phyloP scores from a whole-genome alignment of 2,888 invertebrate species.

The Amaurobius ferox region DNA sequence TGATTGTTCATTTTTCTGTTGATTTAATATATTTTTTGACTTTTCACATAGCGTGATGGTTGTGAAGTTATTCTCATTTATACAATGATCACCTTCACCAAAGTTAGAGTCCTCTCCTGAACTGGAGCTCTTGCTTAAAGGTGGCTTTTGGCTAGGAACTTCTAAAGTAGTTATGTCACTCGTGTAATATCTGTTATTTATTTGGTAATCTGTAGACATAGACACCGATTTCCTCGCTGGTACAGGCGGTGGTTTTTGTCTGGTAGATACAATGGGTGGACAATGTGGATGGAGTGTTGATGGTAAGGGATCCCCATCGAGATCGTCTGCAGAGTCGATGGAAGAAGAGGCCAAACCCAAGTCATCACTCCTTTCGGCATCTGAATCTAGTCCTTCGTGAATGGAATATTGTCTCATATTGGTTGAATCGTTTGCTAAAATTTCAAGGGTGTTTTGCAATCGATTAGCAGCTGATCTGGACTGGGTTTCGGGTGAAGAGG shows the following conservation, averaged over 20 bases:
- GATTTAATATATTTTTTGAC: slow-evolving; percentile 38
- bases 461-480: slow-evolving; percentile 23
- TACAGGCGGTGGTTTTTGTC: slow-evolving; percentile 58
- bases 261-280: slow-evolving; percentile 32
- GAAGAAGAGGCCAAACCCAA: slow-evolving; percentile 63
- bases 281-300: slow-evolving; percentile 32
- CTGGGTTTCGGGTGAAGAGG: slow-evolving; percentile 49
- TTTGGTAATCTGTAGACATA: slow-evolving; percentile 25
- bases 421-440: background rate
- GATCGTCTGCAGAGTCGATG: slow-evolving; percentile 65
- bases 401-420: slow-evolving; percentile 56
- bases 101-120: slow-evolving; percentile 53
- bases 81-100: slow-evolving; percentile 38
- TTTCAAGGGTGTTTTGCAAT: slow-evolving; percentile 21
- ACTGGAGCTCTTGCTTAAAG: slow-evolving; percentile 54
- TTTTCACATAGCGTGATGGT: slow-evolving; percentile 15
- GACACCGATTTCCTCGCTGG: slow-evolving; percentile 52
- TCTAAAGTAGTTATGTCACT: slow-evolving; percentile 23
- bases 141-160: slow-evolving; percentile 34
- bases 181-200: slow-evolving; percentile 11
- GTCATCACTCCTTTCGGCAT: slow-evolving; percentile 54
- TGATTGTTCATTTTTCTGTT: slow-evolving; percentile 46
- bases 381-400: slow-evolving; percentile 50
- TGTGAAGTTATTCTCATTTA: slow-evolving; percentile 14
- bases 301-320: slow-evolving; percentile 58